Evolutionary conservation across 2,888 invertebrate genomes (phyloP).

Genomic region (Xylocampa areola): DNA sequence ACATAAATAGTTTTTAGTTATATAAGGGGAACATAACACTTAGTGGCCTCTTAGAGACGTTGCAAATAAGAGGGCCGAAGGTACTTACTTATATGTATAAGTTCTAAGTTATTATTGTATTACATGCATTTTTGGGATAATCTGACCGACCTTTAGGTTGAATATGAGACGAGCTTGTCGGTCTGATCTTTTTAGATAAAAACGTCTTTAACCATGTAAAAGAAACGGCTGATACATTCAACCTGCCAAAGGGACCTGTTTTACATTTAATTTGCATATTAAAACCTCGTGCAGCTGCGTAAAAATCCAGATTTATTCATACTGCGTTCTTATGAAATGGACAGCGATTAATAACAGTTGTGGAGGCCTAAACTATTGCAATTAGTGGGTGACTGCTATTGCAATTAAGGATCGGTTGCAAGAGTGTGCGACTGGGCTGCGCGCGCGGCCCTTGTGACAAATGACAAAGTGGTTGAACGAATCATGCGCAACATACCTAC

Average conservation of each 20-base stretch:
- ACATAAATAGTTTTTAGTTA: too few relatives aligned
- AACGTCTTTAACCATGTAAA: too few relatives aligned
- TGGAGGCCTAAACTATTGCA: conserved; percentile 33
- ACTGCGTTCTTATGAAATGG: conserved; percentile 28
- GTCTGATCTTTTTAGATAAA: too few relatives aligned
- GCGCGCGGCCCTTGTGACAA: conserved; percentile 21
- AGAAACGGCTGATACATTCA: conserved; percentile 9
- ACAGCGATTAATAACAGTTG: conserved; percentile 38
- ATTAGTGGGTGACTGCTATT: conserved; percentile 50
- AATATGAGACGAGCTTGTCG: too few relatives aligned
- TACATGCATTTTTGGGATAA: too few relatives aligned
- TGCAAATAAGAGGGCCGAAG: too few relatives aligned
- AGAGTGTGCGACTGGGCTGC: conserved; percentile 29
- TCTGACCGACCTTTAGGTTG: too few relatives aligned
- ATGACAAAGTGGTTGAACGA: conserved; percentile 16
- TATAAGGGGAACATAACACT: too few relatives aligned
- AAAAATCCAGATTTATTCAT: conserved; percentile 39
- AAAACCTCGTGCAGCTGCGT: conserved; percentile 33
- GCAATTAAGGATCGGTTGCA: conserved; percentile 46
- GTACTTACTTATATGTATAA: too few relatives aligned
- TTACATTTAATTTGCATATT: conserved; percentile 37
- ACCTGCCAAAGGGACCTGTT: conserved; percentile 24
- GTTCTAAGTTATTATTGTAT: too few relatives aligned
- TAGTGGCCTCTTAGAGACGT: too few relatives aligned
- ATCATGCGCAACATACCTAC: conserved; percentile 10